Evolutionary conservation across 53 echinoderm and acorn worm species (phyloP), one percentile per base, ranked within the genome.

Genomic region (Astropecten irregularis): DNA sequence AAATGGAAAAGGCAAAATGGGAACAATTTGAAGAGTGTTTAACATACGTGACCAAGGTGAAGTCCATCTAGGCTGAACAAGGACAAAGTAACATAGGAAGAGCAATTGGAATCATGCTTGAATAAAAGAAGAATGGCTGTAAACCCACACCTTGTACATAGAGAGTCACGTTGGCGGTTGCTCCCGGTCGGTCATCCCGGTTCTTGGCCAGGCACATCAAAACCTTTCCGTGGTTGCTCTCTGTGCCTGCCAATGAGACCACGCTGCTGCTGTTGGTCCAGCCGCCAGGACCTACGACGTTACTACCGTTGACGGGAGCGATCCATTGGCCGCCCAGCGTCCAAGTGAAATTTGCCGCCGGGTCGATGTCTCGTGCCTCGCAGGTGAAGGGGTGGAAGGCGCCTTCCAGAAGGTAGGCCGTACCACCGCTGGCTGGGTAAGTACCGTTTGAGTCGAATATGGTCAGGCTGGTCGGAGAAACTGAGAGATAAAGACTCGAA

Each of bases 261-360:
- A 8, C 42, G 16, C 71, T 71, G 3, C 22, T 71, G 18, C 71
- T 42, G 48, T 32, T 71, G 9, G 33, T 71, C 71, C 27, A 50
- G 5, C 71, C 51, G 1, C 32, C 51, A 6, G 32, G 1, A 31
- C 33, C 42, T 16, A 23, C 34, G 49, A 27, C 32, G 13, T 49
- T 19, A 50, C 11, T 29, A 11, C 34, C 42, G 50, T 4, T 33
- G 49, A 0, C 34, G 2, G 33, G 7, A 0, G 51, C 3, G 1
- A 64, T 16, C 32, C n/a, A 34, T 16, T 71, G 29, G 31, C 71
- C 33, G 13, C 49, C 71, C 14, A 71, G 0, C 32, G 51, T 50
- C 71, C 71, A 71, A 4, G 51, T 49, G 51, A 71, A 71, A 1
- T 33, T 47, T 49, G 71, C 71, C 25, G 23, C 48, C 32, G 50